These are phyloP conservation scores for Tupaia chinensis DNA, from an alignment of 2,113 vertebrate species.

Conservation along the genomic window DNA sequence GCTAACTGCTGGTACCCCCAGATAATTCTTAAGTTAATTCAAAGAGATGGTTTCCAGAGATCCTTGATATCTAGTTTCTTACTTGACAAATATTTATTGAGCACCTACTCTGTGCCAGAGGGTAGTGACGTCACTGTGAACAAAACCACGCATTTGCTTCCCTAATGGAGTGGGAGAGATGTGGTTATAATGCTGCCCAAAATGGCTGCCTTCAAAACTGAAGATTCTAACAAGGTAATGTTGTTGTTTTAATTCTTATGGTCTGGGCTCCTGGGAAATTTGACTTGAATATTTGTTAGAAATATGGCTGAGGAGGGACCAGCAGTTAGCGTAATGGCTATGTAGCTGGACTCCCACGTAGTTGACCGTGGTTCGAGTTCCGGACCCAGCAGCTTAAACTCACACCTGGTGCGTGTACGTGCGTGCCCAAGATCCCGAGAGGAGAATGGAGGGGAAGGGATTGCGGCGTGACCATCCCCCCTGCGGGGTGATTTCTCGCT, in stretches of 20 bases:
- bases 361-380: too few relatives aligned
- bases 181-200: background rate
- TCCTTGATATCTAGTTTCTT: background rate
- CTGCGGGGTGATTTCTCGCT: too few relatives aligned
- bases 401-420: too few relatives aligned
- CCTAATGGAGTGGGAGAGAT: too few relatives aligned
- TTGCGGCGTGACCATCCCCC: too few relatives aligned
- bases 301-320: background rate
- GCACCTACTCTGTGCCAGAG: background rate
- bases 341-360: too few relatives aligned
- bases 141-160: background rate
- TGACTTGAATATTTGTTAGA: background rate
- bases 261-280: background rate
- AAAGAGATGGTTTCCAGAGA: constrained; percentile 10
- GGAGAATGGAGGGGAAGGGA: too few relatives aligned
- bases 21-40: constrained; percentile 7
- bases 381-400: too few relatives aligned
- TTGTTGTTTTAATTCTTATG: background rate
- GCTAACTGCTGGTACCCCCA: too few relatives aligned
- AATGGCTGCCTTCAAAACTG: background rate
- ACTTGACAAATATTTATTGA: background rate
- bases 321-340: too few relatives aligned
- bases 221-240: constrained; percentile 20
- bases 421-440: too few relatives aligned
- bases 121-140: background rate